phyloP scores from a whole-genome alignment of 1,140 invertebrate species.

The Aphidius gifuensis region DNA sequence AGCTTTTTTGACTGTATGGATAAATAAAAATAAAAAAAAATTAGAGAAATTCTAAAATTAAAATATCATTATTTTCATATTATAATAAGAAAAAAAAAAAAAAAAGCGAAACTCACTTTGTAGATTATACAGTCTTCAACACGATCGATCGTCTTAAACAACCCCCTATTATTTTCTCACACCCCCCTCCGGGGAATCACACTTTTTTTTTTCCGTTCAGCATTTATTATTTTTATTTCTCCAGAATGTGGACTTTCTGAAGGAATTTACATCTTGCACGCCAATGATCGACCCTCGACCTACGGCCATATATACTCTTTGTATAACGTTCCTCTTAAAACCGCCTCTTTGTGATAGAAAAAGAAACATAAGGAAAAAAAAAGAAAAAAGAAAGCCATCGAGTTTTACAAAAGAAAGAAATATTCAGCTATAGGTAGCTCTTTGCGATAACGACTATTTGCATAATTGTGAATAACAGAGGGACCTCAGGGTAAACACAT shows the following conservation, averaged over 20 bases:
- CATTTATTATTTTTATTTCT: neutral
- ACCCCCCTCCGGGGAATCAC: slow-evolving; percentile 33
- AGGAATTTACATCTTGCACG: slow-evolving; percentile 44
- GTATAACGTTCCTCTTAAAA: slow-evolving; percentile 17
- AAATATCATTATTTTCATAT: neutral
- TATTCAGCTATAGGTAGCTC: slow-evolving; percentile 10
- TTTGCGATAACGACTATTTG: slow-evolving; percentile 20
- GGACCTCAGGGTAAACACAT: neutral
- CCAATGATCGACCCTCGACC: slow-evolving; percentile 22
- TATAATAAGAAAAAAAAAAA: neutral
- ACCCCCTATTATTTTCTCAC: slow-evolving; percentile 45
- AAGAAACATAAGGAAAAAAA: slow-evolving; percentile 1
- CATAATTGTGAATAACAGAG: slow-evolving; percentile 17
- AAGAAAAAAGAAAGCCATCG: slow-evolving; percentile 12
- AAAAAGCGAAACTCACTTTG: no score
- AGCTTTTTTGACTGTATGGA: neutral
- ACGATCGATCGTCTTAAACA: slow-evolving; percentile 32
- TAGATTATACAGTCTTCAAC: slow-evolving; percentile 1
- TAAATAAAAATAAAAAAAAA: slow-evolving; percentile 1
- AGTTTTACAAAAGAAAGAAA: slow-evolving; percentile 26
- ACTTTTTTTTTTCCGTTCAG: slow-evolving; percentile 5
- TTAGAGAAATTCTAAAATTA: neutral
- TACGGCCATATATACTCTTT: slow-evolving; percentile 3
- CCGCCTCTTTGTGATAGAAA: slow-evolving; percentile 16
- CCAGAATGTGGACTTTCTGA: slow-evolving; percentile 28